Evolutionary conservation across 2,797 vertebrate species (phyloP), one percentile per base, ranked within the genome.

Genomic region (Eurystomus glaucurus): DNA sequence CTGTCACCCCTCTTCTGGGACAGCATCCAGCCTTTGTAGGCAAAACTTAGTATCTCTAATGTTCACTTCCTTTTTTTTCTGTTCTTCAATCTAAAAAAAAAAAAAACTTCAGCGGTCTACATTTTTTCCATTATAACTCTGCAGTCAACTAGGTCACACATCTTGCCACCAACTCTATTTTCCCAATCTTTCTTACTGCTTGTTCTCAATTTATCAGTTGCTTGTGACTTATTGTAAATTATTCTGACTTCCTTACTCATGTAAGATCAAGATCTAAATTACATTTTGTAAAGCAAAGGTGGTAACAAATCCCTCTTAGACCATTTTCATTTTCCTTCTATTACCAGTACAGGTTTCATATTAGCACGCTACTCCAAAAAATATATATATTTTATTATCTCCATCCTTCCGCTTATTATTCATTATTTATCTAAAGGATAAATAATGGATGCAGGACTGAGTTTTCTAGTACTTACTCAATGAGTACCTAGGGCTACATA

Each of bases 231-330:
- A 60, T 50, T 82, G 28, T 64, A 69, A 79, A 57, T 68, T 62
- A 74, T 17, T 68, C 26, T 17, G 35, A 81, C n/a, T 50, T 46
- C 21, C 29, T 88, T 94, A 64, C 61, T 64, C 21, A 57, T 61
- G 25, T 50, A 72, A 84, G 17, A 87, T 64, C 60, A 72, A 84
- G 17, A 85, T 52, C 68, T 85, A 87, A 25, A 80, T 31, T 60
- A 48, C n/a, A 68, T 86, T 93, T 83, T 68, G 83, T 71, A 93
- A 93, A 84, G 70, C 37, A 69, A 50, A 80, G 21, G 28, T 57
- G 18, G 29, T 20, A 55, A 93, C 26, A 41, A 51, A 87, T 39
- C 12, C 93, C 46, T 41, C 31, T 28, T 6, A 14, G 20, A 64
- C 33, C 26, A 57, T 77, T 78, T 66, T 68, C 45, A 43, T 65